phyloP scores from a whole-genome alignment of 2,797 vertebrate species.

The Acanthopagrus latus region DNA sequence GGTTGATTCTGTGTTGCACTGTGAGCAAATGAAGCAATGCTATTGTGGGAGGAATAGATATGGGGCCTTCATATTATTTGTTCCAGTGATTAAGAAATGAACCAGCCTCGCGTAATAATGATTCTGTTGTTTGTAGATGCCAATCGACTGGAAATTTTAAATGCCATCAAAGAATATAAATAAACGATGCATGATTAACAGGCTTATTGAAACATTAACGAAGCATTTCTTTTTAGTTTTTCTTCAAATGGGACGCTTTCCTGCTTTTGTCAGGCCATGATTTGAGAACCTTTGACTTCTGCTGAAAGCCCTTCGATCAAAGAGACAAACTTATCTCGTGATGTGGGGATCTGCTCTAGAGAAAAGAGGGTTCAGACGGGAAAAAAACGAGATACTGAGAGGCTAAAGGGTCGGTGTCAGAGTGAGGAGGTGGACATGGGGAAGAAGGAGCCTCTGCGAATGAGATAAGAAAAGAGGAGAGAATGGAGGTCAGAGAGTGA shows the following conservation, averaged over 20 bases:
- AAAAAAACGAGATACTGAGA: not conserved
- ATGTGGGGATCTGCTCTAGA: not conserved
- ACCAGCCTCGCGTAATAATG: not conserved
- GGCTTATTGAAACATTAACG: conserved; percentile 32
- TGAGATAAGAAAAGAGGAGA: conserved; percentile 43
- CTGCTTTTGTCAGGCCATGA: not conserved
- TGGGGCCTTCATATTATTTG: not conserved
- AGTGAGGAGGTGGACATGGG: conserved; percentile 27
- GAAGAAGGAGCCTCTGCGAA: conserved; percentile 13
- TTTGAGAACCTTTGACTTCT: conserved; percentile 26
- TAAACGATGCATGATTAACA: conserved; percentile 33
- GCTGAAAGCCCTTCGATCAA: conserved; percentile 16
- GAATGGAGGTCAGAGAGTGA: conserved; percentile 54
- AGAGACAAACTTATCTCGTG: conserved; percentile 23
- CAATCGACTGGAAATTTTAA: conserved; percentile 3
- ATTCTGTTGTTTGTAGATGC: conserved; percentile 2
- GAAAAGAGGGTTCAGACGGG: not conserved
- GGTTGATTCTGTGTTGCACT: not conserved
- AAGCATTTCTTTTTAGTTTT: conserved; percentile 9
- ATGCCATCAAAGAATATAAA: conserved; percentile 10
- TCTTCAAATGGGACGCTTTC: conserved; percentile 16
- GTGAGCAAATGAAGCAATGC: not conserved
- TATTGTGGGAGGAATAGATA: not conserved
- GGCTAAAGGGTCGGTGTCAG: conserved; percentile 7
- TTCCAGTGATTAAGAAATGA: not conserved